phyloP scores from a whole-genome alignment of 2,797 vertebrate genomes.

The Silurus aristotelis region DNA sequence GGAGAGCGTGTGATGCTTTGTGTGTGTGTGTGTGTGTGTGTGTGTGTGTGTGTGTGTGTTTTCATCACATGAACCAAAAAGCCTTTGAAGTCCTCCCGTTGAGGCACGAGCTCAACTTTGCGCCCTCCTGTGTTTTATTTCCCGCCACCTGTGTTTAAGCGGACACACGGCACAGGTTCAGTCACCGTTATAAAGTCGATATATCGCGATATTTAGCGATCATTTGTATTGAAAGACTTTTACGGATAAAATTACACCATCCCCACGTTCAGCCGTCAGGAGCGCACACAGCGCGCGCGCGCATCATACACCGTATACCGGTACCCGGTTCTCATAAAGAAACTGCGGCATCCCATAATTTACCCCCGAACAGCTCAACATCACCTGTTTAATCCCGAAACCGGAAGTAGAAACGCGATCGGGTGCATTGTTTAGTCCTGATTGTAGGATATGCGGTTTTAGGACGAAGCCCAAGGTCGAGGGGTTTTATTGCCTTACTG shows the following conservation, averaged over 20 bases:
- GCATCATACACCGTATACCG: no score
- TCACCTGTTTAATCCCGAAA: not conserved
- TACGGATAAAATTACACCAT: not conserved
- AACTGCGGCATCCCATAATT: not conserved
- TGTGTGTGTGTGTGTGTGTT: not conserved
- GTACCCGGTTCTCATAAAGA: no score
- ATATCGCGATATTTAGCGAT: not conserved
- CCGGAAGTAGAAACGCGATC: slow-evolving; percentile 14
- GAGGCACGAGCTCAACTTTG: slow-evolving; percentile 13
- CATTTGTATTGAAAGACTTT: no score
- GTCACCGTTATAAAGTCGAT: no score
- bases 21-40: not conserved
- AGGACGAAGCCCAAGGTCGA: slow-evolving; percentile 29
- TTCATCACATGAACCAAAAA: not conserved
- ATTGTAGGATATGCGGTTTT: not conserved
- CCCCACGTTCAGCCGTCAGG: not conserved
- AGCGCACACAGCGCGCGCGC: not conserved
- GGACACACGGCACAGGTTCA: not conserved
- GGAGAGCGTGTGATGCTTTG: no score
- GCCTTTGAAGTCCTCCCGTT: slow-evolving; percentile 15
- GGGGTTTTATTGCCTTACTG: slow-evolving; percentile 10
- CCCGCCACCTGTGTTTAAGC: slow-evolving; percentile 6
- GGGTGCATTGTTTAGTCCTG: not conserved
- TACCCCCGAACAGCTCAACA: not conserved
- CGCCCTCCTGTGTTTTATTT: not conserved